Evolutionary conservation across 2,113 vertebrate genomes (phyloP).

Genomic region (Zosterops hypoxanthus): DNA sequence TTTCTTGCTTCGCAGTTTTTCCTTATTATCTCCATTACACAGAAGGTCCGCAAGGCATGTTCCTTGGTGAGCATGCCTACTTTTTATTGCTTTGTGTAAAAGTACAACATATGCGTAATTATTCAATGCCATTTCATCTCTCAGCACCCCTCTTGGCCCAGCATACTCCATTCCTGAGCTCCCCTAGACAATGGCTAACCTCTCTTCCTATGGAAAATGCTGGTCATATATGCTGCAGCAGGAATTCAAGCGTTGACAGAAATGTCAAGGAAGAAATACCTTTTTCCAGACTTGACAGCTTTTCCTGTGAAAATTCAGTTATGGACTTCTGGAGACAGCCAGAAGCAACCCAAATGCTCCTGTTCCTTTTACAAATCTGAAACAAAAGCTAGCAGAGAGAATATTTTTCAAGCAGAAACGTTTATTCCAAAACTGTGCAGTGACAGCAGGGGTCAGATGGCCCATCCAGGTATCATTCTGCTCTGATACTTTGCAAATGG

Average conservation of each 20-base stretch:
- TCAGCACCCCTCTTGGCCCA: background rate
- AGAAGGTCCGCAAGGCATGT: background rate
- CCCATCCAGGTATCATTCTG: background rate
- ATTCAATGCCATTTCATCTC: background rate
- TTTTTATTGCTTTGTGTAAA: background rate
- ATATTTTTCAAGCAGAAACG: background rate
- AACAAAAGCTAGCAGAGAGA: background rate
- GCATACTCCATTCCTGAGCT: background rate
- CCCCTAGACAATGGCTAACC: background rate
- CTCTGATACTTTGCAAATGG: background rate
- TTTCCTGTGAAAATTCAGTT: background rate
- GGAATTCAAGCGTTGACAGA: background rate
- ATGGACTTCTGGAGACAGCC: background rate
- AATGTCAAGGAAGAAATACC: background rate
- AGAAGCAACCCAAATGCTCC: background rate
- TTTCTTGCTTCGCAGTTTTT: background rate
- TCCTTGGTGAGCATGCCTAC: background rate
- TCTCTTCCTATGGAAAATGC: background rate
- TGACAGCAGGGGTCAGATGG: background rate
- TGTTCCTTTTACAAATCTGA: background rate
- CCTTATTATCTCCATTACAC: background rate
- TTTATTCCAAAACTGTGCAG: background rate
- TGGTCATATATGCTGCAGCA: fast-evolving
- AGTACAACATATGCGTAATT: background rate
- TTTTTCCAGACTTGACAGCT: background rate